These are phyloP conservation scores for Adineta ricciae DNA, from an alignment of 2,888 invertebrate species.

Conservation along the genomic window DNA sequence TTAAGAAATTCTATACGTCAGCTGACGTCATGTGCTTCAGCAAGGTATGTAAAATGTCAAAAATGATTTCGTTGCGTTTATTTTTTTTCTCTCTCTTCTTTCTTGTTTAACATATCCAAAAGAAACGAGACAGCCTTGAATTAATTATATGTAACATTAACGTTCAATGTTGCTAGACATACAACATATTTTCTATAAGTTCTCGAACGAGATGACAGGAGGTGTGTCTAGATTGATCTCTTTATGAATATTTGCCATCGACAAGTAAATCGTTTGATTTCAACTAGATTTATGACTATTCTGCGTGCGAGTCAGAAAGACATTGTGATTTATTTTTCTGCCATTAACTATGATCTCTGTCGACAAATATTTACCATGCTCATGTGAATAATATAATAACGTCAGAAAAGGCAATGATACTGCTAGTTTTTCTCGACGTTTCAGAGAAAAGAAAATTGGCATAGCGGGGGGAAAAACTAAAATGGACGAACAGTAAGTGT, in stretches of 20 bases:
- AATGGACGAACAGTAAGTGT: not conserved
- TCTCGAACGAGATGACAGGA: not conserved
- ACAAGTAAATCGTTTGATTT: not conserved
- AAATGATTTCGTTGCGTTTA: not conserved
- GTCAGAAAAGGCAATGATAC: not conserved
- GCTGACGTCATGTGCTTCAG: slow-evolving; percentile 17
- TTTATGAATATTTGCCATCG: not conserved
- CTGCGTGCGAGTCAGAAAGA: not conserved
- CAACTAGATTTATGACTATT: not conserved
- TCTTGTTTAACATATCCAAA: not conserved
- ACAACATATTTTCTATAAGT: not conserved
- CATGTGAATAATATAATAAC: not conserved
- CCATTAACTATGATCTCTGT: not conserved
- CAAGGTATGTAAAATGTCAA: not conserved
- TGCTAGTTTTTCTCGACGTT: too few species aligned
- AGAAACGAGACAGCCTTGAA: too few species aligned
- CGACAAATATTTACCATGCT: not conserved
- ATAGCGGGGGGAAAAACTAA: not conserved
- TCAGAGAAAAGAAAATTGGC: too few species aligned
- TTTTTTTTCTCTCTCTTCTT: too few species aligned
- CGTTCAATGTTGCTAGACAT: not conserved
- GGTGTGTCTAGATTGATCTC: not conserved
- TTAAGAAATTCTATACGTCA: not conserved
- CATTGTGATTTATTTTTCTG: not conserved
- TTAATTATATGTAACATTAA: not conserved